Base-by-base conservation (phyloP, 2,888 invertebrate species). In the Hermaeophaga mercurialis region DNA sequence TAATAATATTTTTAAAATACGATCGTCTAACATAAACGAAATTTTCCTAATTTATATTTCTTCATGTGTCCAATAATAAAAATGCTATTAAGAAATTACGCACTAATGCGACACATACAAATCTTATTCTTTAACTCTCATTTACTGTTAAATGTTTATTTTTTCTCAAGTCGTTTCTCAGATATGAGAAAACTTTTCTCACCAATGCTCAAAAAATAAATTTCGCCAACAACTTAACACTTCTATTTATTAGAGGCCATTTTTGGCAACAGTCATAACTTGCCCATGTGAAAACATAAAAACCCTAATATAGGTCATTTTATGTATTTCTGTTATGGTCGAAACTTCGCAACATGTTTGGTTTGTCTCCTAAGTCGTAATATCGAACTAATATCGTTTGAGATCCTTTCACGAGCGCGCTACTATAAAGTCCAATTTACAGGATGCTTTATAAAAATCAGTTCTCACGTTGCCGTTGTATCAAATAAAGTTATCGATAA, bases 271-370 rank as follows among this genome's bases (percentile, higher is more conserved):
- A 45, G 53, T 53, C 53, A 38, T 53, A 53, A 53, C 53, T 53
- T 45, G 45, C 45, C 53, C 38, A 53, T 53, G 38, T n/a, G 36
- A 44, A 22, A 15, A 38, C 36, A 48, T 48, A 49, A 54, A 54
- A 45, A 26, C 39, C 43, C 49, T 55, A 43, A 55, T 55, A 55
- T 49, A 55, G 49, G 38, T 55, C 38, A 36, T 55, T 55, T 49
- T 55, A 55, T 55, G 44, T 55, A 55, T 43, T 55, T 49, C 28
- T 36, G 14, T 49, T 55, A 55, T 26, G 38, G 31, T 33, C 45
- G 26, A 28, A 43, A 43, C 45, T 53, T 45, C 18, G 34, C 26
- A 34, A 28, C 44, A 45, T 36, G 45, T 53, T 45, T 19, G 17
- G 36, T 44, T 45, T 45, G 26, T 36, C 24, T 45, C 19, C 5